A percentile compares a stretch with the other conserved stretches of the same genome.
phyloP scores from a whole-genome alignment of 2,113 vertebrate genomes.

The Thunnus thynnus region DNA sequence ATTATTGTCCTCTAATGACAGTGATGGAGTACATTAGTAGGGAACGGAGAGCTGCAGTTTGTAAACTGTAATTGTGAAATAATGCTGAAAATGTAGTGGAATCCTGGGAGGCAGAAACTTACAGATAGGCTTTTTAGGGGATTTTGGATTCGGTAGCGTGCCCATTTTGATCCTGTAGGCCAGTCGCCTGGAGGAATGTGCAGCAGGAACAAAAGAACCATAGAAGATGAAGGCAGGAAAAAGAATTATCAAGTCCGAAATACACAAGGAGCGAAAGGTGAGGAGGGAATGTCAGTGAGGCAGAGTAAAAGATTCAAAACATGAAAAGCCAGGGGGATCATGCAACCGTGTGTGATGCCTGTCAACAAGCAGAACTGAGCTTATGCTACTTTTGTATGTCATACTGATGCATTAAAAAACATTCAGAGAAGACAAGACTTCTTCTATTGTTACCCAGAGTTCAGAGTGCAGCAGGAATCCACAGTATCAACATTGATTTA shows the following conservation, averaged over 20 bases:
- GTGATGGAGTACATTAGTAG: background rate
- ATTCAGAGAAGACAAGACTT: no score
- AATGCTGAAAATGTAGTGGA: constrained; percentile 32
- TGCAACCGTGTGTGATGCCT: no score
- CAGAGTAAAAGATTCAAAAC: constrained; percentile 9
- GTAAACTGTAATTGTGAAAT: constrained; percentile 6
- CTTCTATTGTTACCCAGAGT: background rate
- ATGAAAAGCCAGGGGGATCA: constrained; percentile 7
- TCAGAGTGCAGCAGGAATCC: background rate
- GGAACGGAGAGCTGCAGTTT: constrained; percentile 9
- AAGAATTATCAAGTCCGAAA: constrained; percentile 37
- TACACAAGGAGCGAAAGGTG: constrained; percentile 23
- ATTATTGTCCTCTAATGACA: constrained; percentile 14
- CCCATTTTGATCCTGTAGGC: constrained; percentile 92
- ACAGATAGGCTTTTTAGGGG: constrained; percentile 89
- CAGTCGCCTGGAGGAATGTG: constrained; percentile 85
- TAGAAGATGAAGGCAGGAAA: constrained; percentile 37
- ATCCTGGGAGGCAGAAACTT: constrained; percentile 81
- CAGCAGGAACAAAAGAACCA: constrained; percentile 53
- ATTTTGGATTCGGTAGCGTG: constrained; percentile 88
- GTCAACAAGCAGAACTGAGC: no score
- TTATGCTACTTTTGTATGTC: no score
- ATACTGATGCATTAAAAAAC: background rate
- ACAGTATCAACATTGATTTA: constrained; percentile 2
- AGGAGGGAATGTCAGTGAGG: constrained; percentile 4